Conservation (phyloP, 2,888 invertebrate species). For the Phragmatobia fuliginosa region DNA sequence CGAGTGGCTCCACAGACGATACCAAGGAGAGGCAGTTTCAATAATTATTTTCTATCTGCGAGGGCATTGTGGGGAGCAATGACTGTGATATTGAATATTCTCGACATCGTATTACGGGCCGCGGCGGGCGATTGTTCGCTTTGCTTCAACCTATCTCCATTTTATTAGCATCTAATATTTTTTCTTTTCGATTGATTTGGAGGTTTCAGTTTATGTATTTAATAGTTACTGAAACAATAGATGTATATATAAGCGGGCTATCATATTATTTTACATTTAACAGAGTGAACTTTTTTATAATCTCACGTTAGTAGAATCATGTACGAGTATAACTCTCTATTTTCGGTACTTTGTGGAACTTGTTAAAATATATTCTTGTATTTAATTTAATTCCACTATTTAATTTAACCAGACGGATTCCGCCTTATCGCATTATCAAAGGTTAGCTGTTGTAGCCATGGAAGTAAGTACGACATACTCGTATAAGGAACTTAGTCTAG, state of each 20-base stretch:
- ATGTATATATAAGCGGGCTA: constrained; percentile 6
- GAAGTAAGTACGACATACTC: too few relatives aligned
- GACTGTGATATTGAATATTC: constrained; percentile 50
- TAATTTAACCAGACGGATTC: too few relatives aligned
- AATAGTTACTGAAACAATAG: background rate
- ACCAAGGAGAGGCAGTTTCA: constrained; percentile 43
- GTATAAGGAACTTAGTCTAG: too few relatives aligned
- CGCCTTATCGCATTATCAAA: too few relatives aligned
- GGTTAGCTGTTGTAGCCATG: too few relatives aligned
- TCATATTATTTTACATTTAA: too few relatives aligned
- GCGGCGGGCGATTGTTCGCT: constrained; percentile 17
- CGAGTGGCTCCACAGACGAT: constrained; percentile 30
- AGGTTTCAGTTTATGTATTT: background rate
- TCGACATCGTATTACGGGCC: constrained; percentile 20
- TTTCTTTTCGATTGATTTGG: constrained; percentile 3
- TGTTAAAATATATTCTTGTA: too few relatives aligned
- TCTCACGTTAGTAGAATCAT: too few relatives aligned
- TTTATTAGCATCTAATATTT: constrained; percentile 2
- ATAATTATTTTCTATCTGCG: constrained; percentile 51
- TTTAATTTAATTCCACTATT: too few relatives aligned
- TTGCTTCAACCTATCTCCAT: constrained; percentile 15
- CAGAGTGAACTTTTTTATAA: too few relatives aligned
- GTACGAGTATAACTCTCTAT: too few relatives aligned
- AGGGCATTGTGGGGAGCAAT: constrained; percentile 46
- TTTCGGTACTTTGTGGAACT: too few relatives aligned